Percentiles rank a stretch among this genome's conserved stretches.
Evolutionary conservation across 2,797 vertebrate genomes (phyloP).

Genomic region (Eurystomus glaucurus): DNA sequence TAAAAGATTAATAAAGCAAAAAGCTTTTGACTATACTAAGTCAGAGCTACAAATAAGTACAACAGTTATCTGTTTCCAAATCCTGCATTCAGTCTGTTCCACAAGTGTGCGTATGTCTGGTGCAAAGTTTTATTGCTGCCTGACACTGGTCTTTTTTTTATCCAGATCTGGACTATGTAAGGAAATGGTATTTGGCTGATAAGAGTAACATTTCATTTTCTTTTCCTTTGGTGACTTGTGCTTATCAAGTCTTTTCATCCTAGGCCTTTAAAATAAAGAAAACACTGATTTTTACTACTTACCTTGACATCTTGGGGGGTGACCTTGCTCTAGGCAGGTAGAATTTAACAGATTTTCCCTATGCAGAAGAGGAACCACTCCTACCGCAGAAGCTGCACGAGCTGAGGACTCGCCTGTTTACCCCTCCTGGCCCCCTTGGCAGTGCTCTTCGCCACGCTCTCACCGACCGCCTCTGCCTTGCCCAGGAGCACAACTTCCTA

Average conservation of each 20-base stretch:
- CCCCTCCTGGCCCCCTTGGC: constrained; percentile 53
- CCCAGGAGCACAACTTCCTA: constrained; percentile 88
- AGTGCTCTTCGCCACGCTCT: constrained; percentile 66
- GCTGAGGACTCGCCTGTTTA: constrained; percentile 69
- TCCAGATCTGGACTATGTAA: neutral
- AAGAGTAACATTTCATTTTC: neutral
- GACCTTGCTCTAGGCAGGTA: neutral
- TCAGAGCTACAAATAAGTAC: neutral
- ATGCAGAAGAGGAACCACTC: constrained; percentile 78
- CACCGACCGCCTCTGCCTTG: constrained; percentile 70
- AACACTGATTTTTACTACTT: neutral
- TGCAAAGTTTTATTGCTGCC: neutral
- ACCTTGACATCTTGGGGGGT: neutral
- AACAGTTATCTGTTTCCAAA: neutral
- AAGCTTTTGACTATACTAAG: neutral
- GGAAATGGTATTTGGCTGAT: neutral
- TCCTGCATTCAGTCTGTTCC: neutral
- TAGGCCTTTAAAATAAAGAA: neutral
- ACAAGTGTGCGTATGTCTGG: neutral
- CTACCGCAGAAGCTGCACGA: neutral
- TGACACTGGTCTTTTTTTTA: neutral
- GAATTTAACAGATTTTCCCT: neutral
- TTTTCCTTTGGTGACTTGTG: neutral
- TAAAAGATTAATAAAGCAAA: neutral
- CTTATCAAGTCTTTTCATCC: neutral